Base-by-base conservation (phyloP, 2,797 vertebrate species). In the Gymnothorax javanicus region DNA sequence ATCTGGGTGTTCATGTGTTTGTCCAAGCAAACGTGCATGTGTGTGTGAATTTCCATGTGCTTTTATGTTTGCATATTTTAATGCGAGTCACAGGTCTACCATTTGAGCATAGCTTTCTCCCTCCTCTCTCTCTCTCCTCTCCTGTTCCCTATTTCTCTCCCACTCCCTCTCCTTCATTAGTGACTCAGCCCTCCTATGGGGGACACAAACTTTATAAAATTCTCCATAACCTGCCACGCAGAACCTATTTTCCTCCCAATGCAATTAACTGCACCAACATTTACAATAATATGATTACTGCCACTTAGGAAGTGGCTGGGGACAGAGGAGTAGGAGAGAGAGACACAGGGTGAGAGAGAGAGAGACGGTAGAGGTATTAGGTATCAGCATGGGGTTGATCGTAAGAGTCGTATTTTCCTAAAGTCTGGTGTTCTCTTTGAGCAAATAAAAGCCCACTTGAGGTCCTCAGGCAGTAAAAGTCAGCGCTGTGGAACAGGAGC, bases 211-310 rank as follows among this genome's bases (percentile, higher is more conserved):
- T 98, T 98, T 97, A 94, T 96, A 98, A 97, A 98, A 97, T 98
- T 97, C 97, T 97, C 97, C 96, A 97, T 95, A 94, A 95, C 93
- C 96, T 94, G 91, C 96, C 95, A 95, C 97, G 97, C 95, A 92
- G 97, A 98, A 98, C 97, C 97, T 97, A 98, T 99, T 99, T 98
- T 97, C 97, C 96, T 98, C 97, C 97, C 97, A 95, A 97, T 96
- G 97, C 98, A 99, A 99, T 99, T 99, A 99, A 98, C 96, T 93
- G 97, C 97, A 93, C 97, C 97, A 98, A 98, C 98, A 99, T 99
- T 99, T 99, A 98, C 98, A 98, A 98, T 96, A 98, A 99, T 99
- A 99, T 99, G 98, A 99, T 99, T 99, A 99, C 97, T 97, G 97
- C 97, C 97, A 97, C 97, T 99, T 98, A 98, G 96, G 97, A 97